phyloP scores from a whole-genome alignment of 1,140 invertebrate species.

The Megalopta genalis region DNA sequence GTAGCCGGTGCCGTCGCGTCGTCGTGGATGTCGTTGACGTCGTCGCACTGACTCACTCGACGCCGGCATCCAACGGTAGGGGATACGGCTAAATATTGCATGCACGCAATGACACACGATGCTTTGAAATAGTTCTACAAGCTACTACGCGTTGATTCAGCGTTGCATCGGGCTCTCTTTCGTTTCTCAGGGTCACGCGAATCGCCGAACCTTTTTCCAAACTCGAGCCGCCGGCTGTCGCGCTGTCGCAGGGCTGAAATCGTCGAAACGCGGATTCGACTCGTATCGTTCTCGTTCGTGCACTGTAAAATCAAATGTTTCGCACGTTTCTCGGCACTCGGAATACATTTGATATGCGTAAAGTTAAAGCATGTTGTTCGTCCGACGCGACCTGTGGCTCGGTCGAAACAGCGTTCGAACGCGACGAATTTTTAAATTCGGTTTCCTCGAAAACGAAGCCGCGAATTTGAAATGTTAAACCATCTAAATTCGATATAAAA shows the following conservation, averaged over 20 bases:
- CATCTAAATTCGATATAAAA: no score
- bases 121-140: conserved; percentile 71
- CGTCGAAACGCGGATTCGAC: no score
- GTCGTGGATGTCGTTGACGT: conserved; percentile 64
- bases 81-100: conserved; percentile 74
- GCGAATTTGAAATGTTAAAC: no score
- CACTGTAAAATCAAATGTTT: no score
- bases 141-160: conserved; percentile 57
- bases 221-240: neutral
- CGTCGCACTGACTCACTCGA: conserved; percentile 74
- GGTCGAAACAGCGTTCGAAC: no score
- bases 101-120: conserved; percentile 71
- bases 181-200: conserved; percentile 41
- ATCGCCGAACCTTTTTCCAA: conserved; percentile 17
- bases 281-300: no score
- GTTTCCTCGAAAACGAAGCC: no score
- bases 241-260: neutral
- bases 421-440: no score
- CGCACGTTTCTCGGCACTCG: no score
- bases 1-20: conserved; percentile 57
- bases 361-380: no score
- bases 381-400: no score
- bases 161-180: conserved; percentile 46
- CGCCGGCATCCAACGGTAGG: conserved; percentile 58
- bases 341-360: no score